Conservation (phyloP, 2,888 invertebrate species). For the Tiliacea citrago region DNA sequence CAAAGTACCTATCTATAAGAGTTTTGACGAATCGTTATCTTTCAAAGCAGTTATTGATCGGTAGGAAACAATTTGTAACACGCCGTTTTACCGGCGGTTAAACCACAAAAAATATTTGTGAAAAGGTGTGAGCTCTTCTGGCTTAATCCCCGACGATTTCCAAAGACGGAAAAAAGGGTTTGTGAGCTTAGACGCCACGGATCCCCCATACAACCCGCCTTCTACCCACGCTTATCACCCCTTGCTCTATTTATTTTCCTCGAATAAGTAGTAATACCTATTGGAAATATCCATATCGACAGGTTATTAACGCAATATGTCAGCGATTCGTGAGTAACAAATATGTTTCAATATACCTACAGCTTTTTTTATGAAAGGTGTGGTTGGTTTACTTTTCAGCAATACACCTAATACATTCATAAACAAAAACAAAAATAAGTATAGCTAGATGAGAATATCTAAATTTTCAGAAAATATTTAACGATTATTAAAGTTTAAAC, state of each 20-base stretch:
- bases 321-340: slow-evolving; percentile 31
- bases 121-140: slow-evolving; percentile 87
- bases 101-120: slow-evolving; percentile 87
- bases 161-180: slow-evolving; percentile 89
- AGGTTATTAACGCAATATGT: slow-evolving; percentile 59
- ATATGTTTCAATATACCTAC: slow-evolving; percentile 19
- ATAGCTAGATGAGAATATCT: neutral
- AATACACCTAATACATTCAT: neutral
- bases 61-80: slow-evolving; percentile 83
- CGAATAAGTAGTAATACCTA: slow-evolving; percentile 77
- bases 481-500: neutral
- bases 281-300: slow-evolving; percentile 77
- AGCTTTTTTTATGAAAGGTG: neutral
- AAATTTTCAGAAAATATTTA: neutral
- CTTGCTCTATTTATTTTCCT: slow-evolving; percentile 83
- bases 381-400: slow-evolving; percentile 7
- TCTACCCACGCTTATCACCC: slow-evolving; percentile 81
- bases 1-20: slow-evolving; percentile 75
- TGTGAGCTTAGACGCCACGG: slow-evolving; percentile 79
- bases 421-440: neutral
- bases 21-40: slow-evolving; percentile 76
- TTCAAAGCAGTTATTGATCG: slow-evolving; percentile 80
- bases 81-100: slow-evolving; percentile 81
- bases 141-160: slow-evolving; percentile 89
- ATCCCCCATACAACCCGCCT: slow-evolving; percentile 80